phyloP scores from a whole-genome alignment of 53 echinoderm and acorn worm species.

The Mesocentrotus franciscanus region DNA sequence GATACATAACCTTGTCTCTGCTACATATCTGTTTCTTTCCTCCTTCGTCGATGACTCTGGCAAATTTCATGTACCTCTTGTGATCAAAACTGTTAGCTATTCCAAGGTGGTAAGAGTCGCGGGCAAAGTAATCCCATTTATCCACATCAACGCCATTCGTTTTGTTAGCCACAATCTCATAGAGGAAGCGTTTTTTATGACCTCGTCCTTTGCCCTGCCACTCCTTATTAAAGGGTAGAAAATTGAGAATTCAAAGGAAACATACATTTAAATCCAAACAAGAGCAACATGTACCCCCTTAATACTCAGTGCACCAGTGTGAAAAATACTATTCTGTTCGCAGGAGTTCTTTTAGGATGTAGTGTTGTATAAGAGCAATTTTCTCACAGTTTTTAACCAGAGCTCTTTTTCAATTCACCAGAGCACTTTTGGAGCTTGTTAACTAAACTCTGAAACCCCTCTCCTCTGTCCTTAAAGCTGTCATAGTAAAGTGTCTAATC shows the following conservation, averaged over 20 bases:
- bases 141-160: constrained; percentile 96
- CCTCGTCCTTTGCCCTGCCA: constrained; percentile 81
- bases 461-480: too few species aligned
- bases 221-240: background rate
- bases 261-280: background rate
- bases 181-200: constrained; percentile 84
- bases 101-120: constrained; percentile 91
- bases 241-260: background rate
- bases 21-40: constrained; percentile 90
- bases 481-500: too few species aligned
- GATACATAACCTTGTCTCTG: constrained; percentile 87
- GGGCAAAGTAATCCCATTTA: constrained; percentile 97
- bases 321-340: too few species aligned
- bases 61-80: constrained; percentile 89
- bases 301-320: background rate
- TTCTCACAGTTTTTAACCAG: too few species aligned
- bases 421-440: too few species aligned
- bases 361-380: too few species aligned
- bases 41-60: constrained; percentile 82
- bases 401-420: too few species aligned
- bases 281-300: background rate
- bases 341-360: too few species aligned
- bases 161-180: constrained; percentile 97
- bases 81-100: constrained; percentile 92
- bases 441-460: too few species aligned